Evolutionary conservation across 2,113 vertebrate genomes (phyloP), one percentile per base, ranked within the genome.

Genomic region (Tupaia tana): DNA sequence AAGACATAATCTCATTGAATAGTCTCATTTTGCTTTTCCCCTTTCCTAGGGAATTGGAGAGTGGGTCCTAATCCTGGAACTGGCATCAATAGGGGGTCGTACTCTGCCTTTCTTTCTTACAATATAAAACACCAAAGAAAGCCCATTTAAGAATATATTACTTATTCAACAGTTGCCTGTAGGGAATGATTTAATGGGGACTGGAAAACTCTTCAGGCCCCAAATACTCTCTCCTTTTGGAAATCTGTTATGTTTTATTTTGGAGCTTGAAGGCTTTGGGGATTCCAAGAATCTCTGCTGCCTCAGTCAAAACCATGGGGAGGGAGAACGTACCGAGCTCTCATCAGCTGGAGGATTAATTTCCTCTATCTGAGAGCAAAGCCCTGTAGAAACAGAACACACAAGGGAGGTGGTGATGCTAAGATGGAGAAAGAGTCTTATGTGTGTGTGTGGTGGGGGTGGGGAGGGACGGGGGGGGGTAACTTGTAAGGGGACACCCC

Each of bases 171-270:
- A 90, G 56, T 61, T 74, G 59, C n/a, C 77, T 58, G 3, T 69
- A 20, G 24, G 59, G 34, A 90, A 18, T 52, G 52, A 77, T 81
- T 80, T 91, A 67, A 78, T 29, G 43, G 63, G 52, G 12, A 78
- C 16, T 96, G 16, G 79, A 81, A 90, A 90, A 69, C 9, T 77
- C 71, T 78, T 87, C 19, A 69, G 18, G 31, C 29, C 34, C n/a
- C 13, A 81, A 92, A 71, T 87, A 69, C 64, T n/a, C 75, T 78
- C 66, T 89, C 18, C 29, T 80, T 54, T 52, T 89, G 61, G 70
- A 93, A 91, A 89, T 89, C 70, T 93, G 43, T 69, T 93, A 19
- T 79, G 77, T 92, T 86, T 95, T 80, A 84, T 43, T 52, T 59
- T 92, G 56, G 20, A 70, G 3, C 0, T 0, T 56, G 58, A 92